Conservation (phyloP, 2,113 vertebrate species). For the Lycaon pictus region DNA sequence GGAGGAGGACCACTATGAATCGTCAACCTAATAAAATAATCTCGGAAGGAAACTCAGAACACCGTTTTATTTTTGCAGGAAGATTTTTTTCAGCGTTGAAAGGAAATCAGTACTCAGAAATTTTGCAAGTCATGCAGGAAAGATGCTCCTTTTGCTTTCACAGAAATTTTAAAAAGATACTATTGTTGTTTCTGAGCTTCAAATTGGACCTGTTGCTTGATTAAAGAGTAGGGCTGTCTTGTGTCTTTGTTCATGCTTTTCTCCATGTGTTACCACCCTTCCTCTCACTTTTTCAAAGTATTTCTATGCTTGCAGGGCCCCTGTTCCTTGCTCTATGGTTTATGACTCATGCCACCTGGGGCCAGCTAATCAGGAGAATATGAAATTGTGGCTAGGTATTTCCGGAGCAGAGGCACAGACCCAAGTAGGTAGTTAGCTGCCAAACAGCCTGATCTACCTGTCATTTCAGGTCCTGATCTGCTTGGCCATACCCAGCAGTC, state of each 20-base stretch:
- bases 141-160: background rate
- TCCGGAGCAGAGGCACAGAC: background rate
- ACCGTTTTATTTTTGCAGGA: background rate
- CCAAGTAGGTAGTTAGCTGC: background rate
- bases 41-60: background rate
- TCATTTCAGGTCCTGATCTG: background rate
- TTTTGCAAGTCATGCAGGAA: background rate
- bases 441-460: background rate
- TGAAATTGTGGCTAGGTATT: background rate
- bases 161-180: background rate
- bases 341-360: background rate
- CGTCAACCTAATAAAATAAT: slow-evolving; percentile 45
- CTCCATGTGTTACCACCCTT: background rate
- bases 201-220: background rate
- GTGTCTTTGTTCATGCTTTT: background rate
- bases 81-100: background rate
- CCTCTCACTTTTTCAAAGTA: background rate
- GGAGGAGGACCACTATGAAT: background rate
- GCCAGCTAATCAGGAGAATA: background rate
- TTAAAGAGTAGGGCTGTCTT: background rate
- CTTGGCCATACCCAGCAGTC: background rate
- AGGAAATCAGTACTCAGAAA: slow-evolving; percentile 21
- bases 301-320: background rate
- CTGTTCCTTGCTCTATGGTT: background rate
- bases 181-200: background rate